These are phyloP conservation scores for Drosophila paracracens DNA, from an alignment of 2,888 invertebrate species.

Conservation along the genomic window DNA sequence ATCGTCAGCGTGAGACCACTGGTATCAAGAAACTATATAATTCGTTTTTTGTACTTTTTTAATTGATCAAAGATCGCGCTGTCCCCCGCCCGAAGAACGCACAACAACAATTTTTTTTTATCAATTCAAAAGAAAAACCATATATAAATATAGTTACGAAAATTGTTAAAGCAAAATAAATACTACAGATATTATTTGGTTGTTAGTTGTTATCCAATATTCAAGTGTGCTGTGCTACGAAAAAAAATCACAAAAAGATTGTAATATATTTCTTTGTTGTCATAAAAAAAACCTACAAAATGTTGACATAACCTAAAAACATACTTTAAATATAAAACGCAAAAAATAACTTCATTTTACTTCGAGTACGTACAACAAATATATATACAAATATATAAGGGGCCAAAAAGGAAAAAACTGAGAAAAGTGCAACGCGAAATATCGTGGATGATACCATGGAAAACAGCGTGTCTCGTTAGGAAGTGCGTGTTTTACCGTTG, in stretches of 20 bases:
- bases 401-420: conserved; percentile 47
- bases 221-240: conserved; percentile 63
- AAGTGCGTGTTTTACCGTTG: conserved; percentile 36
- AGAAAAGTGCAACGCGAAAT: conserved; percentile 69
- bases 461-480: conserved; percentile 51
- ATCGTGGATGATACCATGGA: conserved; percentile 42
- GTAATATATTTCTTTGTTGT: conserved; percentile 44
- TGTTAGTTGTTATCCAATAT: conserved; percentile 72
- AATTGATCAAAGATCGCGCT: conserved; percentile 84
- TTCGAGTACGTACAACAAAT: conserved; percentile 47
- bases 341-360: conserved; percentile 51
- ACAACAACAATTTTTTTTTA: conserved; percentile 64
- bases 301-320: conserved; percentile 53
- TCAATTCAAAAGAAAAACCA: conserved; percentile 40
- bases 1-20: conserved; percentile 93
- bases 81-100: conserved; percentile 54
- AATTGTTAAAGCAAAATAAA: conserved; percentile 33
- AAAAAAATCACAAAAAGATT: conserved; percentile 21
- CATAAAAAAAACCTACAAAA: conserved; percentile 53
- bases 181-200: conserved; percentile 77
- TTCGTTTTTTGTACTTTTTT: conserved; percentile 94
- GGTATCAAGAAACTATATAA: conserved; percentile 95
- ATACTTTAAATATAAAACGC: conserved; percentile 35
- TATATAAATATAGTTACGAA: conserved; percentile 33
- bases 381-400: conserved; percentile 23